A percentile compares a stretch with the other conserved stretches of the same genome.
These are phyloP conservation scores for Cheilosia variabilis DNA, from an alignment of 2,888 invertebrate genomes.

Conservation along the genomic window DNA sequence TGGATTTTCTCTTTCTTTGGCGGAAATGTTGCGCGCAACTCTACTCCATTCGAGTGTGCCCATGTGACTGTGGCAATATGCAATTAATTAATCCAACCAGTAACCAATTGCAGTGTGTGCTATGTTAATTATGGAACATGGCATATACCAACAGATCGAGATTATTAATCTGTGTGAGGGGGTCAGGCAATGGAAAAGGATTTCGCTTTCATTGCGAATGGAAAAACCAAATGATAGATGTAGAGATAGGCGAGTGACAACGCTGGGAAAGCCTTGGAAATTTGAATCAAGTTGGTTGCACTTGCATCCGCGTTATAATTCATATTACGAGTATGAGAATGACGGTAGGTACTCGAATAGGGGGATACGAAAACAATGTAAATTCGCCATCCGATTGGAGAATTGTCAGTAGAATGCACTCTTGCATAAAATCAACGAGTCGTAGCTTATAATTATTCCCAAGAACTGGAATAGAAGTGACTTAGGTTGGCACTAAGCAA, in stretches of 20 bases:
- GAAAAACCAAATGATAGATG: neutral
- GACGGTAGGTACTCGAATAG: neutral
- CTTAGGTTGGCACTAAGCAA: no score
- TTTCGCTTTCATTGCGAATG: conserved; percentile 34
- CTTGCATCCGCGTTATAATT: neutral
- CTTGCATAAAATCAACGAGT: no score
- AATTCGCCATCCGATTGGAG: no score
- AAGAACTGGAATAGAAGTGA: no score
- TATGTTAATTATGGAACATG: conserved; percentile 59
- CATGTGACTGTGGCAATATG: conserved; percentile 2
- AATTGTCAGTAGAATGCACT: no score
- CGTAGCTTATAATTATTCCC: no score
- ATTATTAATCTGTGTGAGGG: neutral
- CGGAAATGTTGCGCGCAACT: neutral
- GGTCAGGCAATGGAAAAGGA: conserved; percentile 1
- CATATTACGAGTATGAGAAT: no score
- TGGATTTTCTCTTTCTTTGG: conserved; percentile 22
- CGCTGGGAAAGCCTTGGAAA: conserved; percentile 3
- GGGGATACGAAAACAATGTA: neutral
- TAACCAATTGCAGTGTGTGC: conserved; percentile 53
- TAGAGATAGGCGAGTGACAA: neutral
- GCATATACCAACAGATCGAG: conserved; percentile 14
- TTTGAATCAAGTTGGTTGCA: neutral
- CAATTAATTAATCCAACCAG: conserved; percentile 44
- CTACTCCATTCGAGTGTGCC: neutral